Conservation (phyloP, 1,140 invertebrate genomes). For the Saccostrea glomerata region DNA sequence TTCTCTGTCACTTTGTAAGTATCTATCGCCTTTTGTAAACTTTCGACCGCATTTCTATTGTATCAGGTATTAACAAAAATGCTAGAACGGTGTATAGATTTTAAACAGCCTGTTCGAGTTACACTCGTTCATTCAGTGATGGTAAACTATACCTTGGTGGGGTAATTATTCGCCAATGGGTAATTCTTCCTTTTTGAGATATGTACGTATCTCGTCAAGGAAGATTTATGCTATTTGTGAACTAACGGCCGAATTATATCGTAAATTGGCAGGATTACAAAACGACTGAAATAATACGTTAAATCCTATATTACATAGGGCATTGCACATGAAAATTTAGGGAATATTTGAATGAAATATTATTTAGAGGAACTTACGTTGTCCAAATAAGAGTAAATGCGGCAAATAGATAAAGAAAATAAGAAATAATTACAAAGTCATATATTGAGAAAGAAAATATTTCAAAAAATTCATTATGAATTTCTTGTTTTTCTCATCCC, state of each 20-base stretch:
- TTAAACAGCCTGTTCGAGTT: neutral
- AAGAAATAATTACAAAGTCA: too few species aligned
- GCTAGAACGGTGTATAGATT: neutral
- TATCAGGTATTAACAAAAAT: neutral
- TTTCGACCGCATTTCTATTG: neutral
- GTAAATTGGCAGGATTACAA: neutral
- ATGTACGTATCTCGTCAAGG: neutral
- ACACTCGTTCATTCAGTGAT: neutral
- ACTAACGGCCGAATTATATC: neutral
- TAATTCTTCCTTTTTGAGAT: constrained; percentile 19
- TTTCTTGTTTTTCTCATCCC: too few species aligned
- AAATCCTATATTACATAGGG: too few species aligned
- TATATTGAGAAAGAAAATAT: too few species aligned
- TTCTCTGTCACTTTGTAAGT: too few species aligned
- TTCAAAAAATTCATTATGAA: too few species aligned
- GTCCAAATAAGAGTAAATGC: too few species aligned
- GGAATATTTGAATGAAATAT: too few species aligned
- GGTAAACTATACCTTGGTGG: neutral
- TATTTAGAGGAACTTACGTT: too few species aligned
- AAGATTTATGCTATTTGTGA: neutral
- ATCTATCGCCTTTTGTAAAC: neutral
- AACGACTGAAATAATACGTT: neutral
- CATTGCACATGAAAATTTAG: too few species aligned
- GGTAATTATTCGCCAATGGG: neutral
- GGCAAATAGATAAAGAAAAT: too few species aligned